A percentile compares a stretch with the other conserved stretches of the same genome.
Conservation (phyloP, 2,113 vertebrate genomes). For the Ictalurus punctatus region DNA sequence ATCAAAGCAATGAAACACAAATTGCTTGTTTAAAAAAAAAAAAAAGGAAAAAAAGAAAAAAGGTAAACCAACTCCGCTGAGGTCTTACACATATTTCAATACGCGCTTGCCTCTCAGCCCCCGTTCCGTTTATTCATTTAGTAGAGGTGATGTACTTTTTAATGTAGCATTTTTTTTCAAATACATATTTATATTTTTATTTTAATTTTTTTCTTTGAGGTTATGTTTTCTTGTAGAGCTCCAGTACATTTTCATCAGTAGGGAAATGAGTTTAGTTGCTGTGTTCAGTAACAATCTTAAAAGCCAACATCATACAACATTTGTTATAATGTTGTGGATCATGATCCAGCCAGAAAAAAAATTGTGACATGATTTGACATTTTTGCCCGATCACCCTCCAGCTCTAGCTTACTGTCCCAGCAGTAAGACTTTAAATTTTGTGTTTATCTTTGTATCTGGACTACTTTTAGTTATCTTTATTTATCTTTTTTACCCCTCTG, state of each 20-base stretch:
- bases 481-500: not conserved
- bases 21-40: not conserved
- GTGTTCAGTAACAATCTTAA: not conserved
- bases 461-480: not conserved
- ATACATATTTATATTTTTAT: too few relatives aligned
- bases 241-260: not conserved
- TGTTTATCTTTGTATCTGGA: not conserved
- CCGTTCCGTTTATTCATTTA: not conserved
- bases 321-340: not conserved
- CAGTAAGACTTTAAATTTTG: not conserved
- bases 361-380: not conserved
- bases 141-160: not conserved
- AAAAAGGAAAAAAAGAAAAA: not conserved
- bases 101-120: not conserved
- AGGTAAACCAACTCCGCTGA: not conserved
- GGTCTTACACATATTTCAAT: not conserved
- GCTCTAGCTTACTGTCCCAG: not conserved
- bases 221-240: not conserved
- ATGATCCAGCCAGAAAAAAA: not conserved
- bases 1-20: not conserved
- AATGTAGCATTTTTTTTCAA: not conserved
- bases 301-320: not conserved
- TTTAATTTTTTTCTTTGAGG: not conserved
- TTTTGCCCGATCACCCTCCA: not conserved
- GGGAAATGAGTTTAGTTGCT: not conserved